phyloP scores from a whole-genome alignment of 1,140 invertebrate species.

The Lordiphosa collinella region DNA sequence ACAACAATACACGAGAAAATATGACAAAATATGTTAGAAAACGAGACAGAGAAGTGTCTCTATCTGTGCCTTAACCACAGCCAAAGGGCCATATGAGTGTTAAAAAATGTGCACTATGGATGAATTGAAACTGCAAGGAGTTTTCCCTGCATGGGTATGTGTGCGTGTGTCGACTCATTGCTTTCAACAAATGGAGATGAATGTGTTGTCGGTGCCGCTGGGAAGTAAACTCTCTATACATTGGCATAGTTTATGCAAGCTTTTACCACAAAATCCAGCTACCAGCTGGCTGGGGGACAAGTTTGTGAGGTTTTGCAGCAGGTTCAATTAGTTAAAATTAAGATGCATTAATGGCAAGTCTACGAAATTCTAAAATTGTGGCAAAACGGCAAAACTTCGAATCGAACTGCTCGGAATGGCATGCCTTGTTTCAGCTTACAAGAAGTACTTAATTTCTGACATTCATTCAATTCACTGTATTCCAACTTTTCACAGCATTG shows the following conservation, averaged over 20 bases:
- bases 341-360: too few species aligned
- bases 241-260: conserved; percentile 75
- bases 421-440: too few species aligned
- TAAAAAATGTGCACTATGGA: conserved; percentile 73
- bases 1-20: conserved; percentile 38
- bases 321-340: conserved; percentile 19
- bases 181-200: conserved; percentile 75
- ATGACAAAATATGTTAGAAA: conserved; percentile 59
- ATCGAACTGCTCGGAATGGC: too few species aligned
- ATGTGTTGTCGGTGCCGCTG: conserved; percentile 51
- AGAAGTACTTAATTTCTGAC: too few species aligned
- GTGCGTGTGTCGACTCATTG: conserved; percentile 49
- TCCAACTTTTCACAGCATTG: background rate
- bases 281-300: conserved; percentile 4
- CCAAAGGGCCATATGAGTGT: conserved; percentile 72
- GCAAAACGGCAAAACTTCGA: too few species aligned
- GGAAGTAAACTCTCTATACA: conserved; percentile 34
- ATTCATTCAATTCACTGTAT: background rate
- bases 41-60: conserved; percentile 39
- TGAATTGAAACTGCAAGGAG: conserved; percentile 61
- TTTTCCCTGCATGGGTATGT: conserved; percentile 18
- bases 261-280: conserved; percentile 44
- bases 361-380: too few species aligned
- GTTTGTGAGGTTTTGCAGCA: conserved; percentile 28
- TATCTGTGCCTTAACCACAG: conserved; percentile 11